phyloP scores from a whole-genome alignment of 2,113 vertebrate species.

The Menura novaehollandiae region DNA sequence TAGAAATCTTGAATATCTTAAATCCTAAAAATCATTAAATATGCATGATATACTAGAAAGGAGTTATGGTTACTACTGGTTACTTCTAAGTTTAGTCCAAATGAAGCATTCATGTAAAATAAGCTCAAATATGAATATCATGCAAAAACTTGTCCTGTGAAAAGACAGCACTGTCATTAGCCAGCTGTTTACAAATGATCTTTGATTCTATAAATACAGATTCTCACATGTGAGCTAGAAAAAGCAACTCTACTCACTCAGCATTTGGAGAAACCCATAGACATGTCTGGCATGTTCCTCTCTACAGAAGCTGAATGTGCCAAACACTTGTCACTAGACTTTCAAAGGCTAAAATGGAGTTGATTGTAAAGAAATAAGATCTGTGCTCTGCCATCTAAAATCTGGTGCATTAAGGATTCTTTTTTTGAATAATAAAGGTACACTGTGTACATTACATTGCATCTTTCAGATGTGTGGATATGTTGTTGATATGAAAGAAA shows the following conservation, averaged over 20 bases:
- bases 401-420: background rate
- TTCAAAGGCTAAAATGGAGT: background rate
- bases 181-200: slow-evolving; percentile 6
- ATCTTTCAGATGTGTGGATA: background rate
- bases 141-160: background rate
- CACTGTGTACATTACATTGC: background rate
- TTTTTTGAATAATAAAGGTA: background rate
- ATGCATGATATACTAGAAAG: background rate
- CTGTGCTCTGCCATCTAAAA: background rate
- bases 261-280: background rate
- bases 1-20: background rate
- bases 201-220: slow-evolving; percentile 24
- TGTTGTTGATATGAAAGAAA: background rate
- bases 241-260: background rate
- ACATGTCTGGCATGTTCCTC: background rate
- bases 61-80: background rate
- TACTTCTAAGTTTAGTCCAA: slow-evolving; percentile 17
- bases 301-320: background rate
- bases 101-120: background rate
- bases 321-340: background rate
- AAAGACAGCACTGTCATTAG: slow-evolving; percentile 29
- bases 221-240: background rate
- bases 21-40: background rate
- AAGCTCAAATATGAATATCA: background rate
- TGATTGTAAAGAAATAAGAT: background rate